Conservation (phyloP, 2,797 vertebrate genomes). For the Tangara arthus region DNA sequence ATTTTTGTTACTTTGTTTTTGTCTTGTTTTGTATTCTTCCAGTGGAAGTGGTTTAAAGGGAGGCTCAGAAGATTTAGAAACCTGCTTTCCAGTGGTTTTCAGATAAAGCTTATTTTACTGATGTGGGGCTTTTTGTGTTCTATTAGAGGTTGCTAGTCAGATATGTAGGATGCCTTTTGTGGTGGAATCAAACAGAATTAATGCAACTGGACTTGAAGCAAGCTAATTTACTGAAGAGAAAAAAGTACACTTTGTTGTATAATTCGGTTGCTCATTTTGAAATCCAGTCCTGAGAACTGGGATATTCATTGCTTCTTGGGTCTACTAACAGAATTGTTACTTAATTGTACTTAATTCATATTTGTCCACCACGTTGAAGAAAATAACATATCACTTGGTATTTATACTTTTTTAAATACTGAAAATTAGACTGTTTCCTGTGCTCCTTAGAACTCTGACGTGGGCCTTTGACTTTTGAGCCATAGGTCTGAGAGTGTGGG, state of each 20-base stretch:
- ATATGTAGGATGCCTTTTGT: neutral
- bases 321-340: neutral
- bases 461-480: neutral
- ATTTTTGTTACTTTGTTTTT: neutral
- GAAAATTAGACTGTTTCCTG: neutral
- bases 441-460: neutral
- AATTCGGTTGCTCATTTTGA: neutral
- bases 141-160: neutral
- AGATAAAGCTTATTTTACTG: neutral
- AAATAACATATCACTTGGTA: neutral
- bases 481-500: neutral
- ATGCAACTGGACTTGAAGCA: neutral
- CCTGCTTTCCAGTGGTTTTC: neutral
- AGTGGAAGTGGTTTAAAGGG: neutral
- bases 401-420: neutral
- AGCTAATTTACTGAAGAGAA: neutral
- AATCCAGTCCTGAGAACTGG: neutral
- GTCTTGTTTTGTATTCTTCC: neutral
- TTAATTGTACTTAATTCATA: neutral
- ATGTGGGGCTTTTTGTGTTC: neutral
- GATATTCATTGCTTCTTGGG: neutral
- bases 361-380: neutral
- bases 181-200: constrained; percentile 5
- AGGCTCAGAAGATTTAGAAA: neutral
- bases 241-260: neutral